phyloP scores from a whole-genome alignment of 2,888 invertebrate species.

The Caenorhabditis sp. region DNA sequence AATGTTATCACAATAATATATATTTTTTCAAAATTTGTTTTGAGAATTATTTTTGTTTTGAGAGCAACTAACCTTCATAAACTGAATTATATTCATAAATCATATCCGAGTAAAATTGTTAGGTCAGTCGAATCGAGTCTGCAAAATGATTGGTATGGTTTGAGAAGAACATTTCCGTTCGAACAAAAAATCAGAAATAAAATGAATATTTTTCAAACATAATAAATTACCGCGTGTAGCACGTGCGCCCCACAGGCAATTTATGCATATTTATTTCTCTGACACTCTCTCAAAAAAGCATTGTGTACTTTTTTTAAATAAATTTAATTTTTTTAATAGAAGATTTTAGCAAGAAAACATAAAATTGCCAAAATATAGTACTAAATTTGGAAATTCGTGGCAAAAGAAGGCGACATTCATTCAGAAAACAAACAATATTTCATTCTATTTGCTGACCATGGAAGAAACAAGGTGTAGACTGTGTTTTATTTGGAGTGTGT shows the following conservation, averaged over 20 bases:
- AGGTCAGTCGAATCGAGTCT: neutral
- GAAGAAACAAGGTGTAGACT: neutral
- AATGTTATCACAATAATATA: neutral
- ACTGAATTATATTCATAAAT: neutral
- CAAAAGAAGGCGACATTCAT: neutral
- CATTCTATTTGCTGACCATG: neutral
- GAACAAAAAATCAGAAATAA: neutral
- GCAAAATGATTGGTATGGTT: neutral
- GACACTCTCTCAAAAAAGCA: neutral
- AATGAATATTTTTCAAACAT: neutral
- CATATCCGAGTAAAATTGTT: neutral
- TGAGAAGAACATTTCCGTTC: neutral
- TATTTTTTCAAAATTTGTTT: neutral
- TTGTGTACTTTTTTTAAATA: neutral
- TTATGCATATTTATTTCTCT: neutral
- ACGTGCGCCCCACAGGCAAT: neutral
- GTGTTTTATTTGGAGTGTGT: neutral
- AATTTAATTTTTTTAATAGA: neutral
- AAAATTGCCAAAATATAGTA: neutral
- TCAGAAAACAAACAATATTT: neutral
- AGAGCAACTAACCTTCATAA: neutral
- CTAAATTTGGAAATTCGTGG: too few relatives aligned
- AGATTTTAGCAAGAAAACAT: neutral
- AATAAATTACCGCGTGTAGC: neutral
- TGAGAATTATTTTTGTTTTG: neutral